Base-by-base conservation (phyloP, 2,888 invertebrate genomes). In the Chelonus formosanus region DNA sequence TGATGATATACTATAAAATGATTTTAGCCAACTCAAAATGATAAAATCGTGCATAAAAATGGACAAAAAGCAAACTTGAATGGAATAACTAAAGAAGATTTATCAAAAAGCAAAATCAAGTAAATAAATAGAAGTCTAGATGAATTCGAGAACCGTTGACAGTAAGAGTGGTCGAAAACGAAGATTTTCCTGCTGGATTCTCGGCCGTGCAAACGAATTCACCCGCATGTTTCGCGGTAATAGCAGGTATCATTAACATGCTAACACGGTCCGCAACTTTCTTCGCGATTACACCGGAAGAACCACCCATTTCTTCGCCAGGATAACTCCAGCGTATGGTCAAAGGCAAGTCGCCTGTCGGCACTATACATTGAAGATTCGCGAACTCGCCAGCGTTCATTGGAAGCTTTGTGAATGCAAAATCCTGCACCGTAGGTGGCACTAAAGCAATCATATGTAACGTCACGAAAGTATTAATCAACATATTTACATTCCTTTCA, bases 341-440 rank as follows among this genome's bases (percentile, higher is more conserved):
- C 77, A 94, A 86, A 64, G 93, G 93, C 74, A 90, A 85, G 83
- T 93, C 93, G 70, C 92, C 91, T 76, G 89, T 88, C 56, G 89
- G 87, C 48, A 89, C 85, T 65, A 86, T 86, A 81, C 89, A 90
- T 68, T 87, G 86, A 31, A 88, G 86, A 71, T 87, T 87, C 52
- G 87, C 86, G 64, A 87, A 86, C 78, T 92, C 91, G 63, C 91
- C 92, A 70, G 91, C 84, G 74, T 83, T 84, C 83, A 84, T 83
- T 63, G 84, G 81, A 72, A 80, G 76, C 78, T 83, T 83, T 71
- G 78, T 83, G 76, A 84, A 84, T 73, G 82, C 77, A 73, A 84
- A 84, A 68, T 79, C 77, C 74, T 82, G 81, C 73, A 84, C 80
- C 72, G 80, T 79, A 63, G 84, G 84, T 71, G 80, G 75, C 78